Base-by-base conservation (phyloP, 2,888 invertebrate species). In the Lamellibrachia satsuma region DNA sequence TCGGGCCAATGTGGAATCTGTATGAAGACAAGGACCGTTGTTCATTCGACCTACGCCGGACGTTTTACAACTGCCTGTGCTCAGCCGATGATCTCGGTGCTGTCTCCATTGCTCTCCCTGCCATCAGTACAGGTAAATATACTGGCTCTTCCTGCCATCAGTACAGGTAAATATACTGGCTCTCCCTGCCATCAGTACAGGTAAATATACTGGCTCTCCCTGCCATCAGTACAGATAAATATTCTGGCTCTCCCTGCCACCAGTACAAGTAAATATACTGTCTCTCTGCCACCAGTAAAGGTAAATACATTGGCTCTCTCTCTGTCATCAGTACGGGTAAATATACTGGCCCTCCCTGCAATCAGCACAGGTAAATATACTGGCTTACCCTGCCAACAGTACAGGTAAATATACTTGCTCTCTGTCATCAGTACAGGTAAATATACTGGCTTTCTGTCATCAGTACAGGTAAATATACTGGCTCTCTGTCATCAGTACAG, bases 1-100 rank as follows among this genome's bases (percentile, higher is more conserved):
- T 75, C 22, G 75, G 75, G 6, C 75, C 75, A 7, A 15, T 75
- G 15, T 75, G 75, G 75, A 75, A 75, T n/a, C 75, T 75, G 15
- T 75, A 75, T 22, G 75, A 22, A 3, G 22, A 75, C 75, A 75
- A 75, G 75, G n/a, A 75, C 75, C 0, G 22, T 6, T 75, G 75
- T n/a, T 75, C 75, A 22, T 15, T n/a, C 6, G 75, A 75, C 75
- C 75, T 75, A 6, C 11, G 75, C 6, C 75, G 75, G 22, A 75
- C 75, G 22, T 75, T 75, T n/a, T 75, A 75, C 75, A 75, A 75
- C 75, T 75, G 75, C n/a, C 75, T 75, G 75, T 75, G 75, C n/a
- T 15, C 75, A 6, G 75, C 75, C 3, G 75, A 75, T 22, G 75
- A 75, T 75, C 75, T 75, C 75, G 75, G 75, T 11, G 75, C 75